A percentile compares a stretch with the other conserved stretches of the same genome.
These are phyloP conservation scores for Tipula helvola DNA, from an alignment of 2,888 invertebrate genomes.

Conservation along the genomic window DNA sequence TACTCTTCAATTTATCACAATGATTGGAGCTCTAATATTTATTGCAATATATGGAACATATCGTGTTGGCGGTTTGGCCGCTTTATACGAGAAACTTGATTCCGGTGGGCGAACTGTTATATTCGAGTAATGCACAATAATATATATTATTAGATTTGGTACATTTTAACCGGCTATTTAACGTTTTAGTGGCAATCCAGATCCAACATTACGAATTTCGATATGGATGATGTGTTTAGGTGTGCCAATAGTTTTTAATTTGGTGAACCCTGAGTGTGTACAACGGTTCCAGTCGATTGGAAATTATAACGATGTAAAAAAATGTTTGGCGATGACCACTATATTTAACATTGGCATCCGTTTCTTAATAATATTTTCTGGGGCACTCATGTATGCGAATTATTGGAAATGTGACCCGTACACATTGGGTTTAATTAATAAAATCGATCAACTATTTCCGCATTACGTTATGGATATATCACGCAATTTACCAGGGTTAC, in stretches of 20 bases:
- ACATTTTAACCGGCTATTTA: no score
- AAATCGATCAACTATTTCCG: slow-evolving; percentile 51
- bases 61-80: slow-evolving; percentile 41
- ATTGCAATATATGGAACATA: slow-evolving; percentile 44
- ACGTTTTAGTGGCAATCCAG: slow-evolving; percentile 43
- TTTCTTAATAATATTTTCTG: slow-evolving; percentile 42
- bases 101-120: slow-evolving; percentile 44
- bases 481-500: slow-evolving; percentile 52
- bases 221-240: slow-evolving; percentile 46
- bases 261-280: slow-evolving; percentile 44
- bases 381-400: slow-evolving; percentile 49
- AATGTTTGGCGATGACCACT: slow-evolving; percentile 21
- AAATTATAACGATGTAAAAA: slow-evolving; percentile 39
- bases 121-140: slow-evolving; percentile 41
- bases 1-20: slow-evolving; percentile 44
- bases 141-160: no score
- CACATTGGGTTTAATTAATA: slow-evolving; percentile 40
- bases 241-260: slow-evolving; percentile 39
- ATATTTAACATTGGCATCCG: slow-evolving; percentile 44
- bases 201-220: slow-evolving; percentile 44
- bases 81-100: slow-evolving; percentile 43
- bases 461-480: slow-evolving; percentile 61
- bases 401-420: slow-evolving; percentile 54
- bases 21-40: slow-evolving; percentile 40
- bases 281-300: slow-evolving; percentile 50